Evolutionary conservation across 2,888 invertebrate genomes (phyloP), one percentile per base, ranked within the genome.

Genomic region (Caenorhabditis sinica): DNA sequence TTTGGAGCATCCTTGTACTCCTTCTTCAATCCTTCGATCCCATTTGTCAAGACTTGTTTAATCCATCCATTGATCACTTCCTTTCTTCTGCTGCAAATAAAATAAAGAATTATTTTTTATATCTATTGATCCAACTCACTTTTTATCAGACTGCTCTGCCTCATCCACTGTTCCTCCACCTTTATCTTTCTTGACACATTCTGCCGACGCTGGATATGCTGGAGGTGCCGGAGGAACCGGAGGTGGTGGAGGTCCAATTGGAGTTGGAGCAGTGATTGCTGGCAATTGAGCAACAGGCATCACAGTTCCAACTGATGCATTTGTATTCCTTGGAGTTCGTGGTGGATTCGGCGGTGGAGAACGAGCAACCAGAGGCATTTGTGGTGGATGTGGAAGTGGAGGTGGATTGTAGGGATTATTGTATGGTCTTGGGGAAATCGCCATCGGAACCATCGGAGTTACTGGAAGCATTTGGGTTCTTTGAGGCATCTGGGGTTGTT

Each of bases 1-100:
- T 80, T 80, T 6, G 80, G 68, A n/a, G 20, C 36, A 11, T 66
- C 74, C 4, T 36, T 40, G 40, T 68, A 81, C 36, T 81, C 81
- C 23, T 74, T 69, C 13, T 36, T 66, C 33, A 74, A 61, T 15
- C 66, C 73, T 0, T 73, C 68, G 17, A 81, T 61, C 20, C 81
- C 81, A 40, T 25, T 68, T 0, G 23, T 36, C 15, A 74, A 49
- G 2, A 81, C 60, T 25, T 51, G 20, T 36, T 43, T 51, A 25
- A 74, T 40, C 73, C 66, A 81, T 1, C 4, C 17, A 61, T 40
- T 68, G 49, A 74, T 63, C 6, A 51, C 45, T 13, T 74, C 74
- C 33, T 11, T 73, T 23, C 36, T 33, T 36, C 28, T 20, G 11
- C 40, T 65, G 49, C n/a, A 65, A 65, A n/a, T n/a, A n/a, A n/a